Evolutionary conservation across 2,113 vertebrate genomes (phyloP).

Genomic region (Pomatorhinus ruficollis): DNA sequence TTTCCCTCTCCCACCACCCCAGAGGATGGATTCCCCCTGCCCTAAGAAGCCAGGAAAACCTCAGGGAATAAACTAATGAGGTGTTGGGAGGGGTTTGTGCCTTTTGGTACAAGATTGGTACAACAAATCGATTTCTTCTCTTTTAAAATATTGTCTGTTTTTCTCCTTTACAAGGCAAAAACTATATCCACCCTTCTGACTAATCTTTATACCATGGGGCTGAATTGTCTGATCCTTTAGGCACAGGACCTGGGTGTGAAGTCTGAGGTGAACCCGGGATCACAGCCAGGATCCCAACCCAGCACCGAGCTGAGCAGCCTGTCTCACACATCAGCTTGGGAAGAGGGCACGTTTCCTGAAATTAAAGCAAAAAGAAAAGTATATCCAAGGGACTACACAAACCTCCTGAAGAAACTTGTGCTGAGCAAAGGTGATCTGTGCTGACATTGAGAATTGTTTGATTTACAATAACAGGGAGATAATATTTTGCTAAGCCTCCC

Average conservation of each 20-base stretch:
- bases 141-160: background rate
- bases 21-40: background rate
- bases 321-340: background rate
- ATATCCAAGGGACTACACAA: background rate
- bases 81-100: background rate
- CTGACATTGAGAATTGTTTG: constrained; percentile 71
- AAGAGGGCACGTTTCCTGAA: background rate
- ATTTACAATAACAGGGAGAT: constrained; percentile 68
- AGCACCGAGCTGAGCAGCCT: background rate
- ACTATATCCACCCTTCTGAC: background rate
- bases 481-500: constrained; percentile 69
- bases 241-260: background rate
- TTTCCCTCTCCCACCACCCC: background rate
- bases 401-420: constrained; percentile 1
- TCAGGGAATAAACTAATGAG: background rate
- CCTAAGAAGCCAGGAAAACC: background rate
- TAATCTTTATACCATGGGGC: background rate
- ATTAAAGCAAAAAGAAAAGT: background rate
- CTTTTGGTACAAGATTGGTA: background rate
- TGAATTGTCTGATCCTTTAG: background rate
- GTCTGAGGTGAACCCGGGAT: background rate
- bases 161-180: background rate
- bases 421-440: constrained; percentile 46
- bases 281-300: background rate
- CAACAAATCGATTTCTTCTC: background rate